phyloP scores from a whole-genome alignment of 1,140 invertebrate species.

The Doryteuthis pealeii region DNA sequence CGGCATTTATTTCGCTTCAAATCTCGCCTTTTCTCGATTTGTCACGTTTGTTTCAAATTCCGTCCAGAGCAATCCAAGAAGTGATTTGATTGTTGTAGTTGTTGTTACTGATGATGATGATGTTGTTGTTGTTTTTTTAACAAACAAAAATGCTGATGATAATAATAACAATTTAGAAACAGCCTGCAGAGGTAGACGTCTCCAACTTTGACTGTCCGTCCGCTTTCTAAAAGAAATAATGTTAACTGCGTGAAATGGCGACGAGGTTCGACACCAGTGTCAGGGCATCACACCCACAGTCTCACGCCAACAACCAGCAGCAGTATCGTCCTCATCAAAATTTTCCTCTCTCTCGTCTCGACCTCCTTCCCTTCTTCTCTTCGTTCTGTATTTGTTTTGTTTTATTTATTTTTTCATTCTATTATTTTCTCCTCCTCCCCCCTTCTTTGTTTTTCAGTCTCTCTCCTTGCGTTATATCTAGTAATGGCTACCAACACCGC shows the following conservation, averaged over 20 bases:
- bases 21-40: background rate
- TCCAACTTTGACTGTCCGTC: too few species aligned
- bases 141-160: background rate
- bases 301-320: too few species aligned
- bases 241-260: too few species aligned
- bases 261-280: too few species aligned
- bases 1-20: background rate
- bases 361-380: too few species aligned
- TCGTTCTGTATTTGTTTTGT: background rate
- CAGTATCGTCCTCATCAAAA: background rate
- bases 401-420: too few species aligned
- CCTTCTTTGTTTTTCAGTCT: background rate
- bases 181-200: too few species aligned
- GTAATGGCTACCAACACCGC: too few species aligned
- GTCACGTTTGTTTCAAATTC: background rate
- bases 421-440: background rate
- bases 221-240: too few species aligned
- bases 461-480: background rate
- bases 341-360: background rate
- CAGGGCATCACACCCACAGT: too few species aligned
- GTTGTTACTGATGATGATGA: background rate
- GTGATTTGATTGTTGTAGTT: too few species aligned
- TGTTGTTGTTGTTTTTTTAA: background rate
- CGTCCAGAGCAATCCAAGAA: background rate
- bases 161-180: too few species aligned